Evolutionary conservation across 1,140 invertebrate species (phyloP), one percentile per base, ranked within the genome.

Genomic region (Trichonephila clavata): DNA sequence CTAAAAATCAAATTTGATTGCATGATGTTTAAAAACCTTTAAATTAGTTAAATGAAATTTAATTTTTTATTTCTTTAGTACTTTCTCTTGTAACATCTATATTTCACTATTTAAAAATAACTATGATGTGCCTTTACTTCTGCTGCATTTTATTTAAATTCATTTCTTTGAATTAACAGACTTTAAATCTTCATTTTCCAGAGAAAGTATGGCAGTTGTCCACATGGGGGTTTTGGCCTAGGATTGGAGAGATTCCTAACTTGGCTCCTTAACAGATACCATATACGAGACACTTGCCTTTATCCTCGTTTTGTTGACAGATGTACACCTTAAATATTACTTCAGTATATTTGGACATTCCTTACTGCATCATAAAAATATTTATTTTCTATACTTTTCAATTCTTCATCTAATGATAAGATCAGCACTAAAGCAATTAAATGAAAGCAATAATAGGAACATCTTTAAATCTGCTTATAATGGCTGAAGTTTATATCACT

Each of bases 191-290:
- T 83, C 86, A 1, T 83, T 80, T 94, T 96, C 59, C 96, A 99
- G 97, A 97, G 99, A 87, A 98, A 98, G 95, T 99, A 99, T 96
- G 99, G 99, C 87, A 97, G 98, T 0, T 98, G 98, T 95, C 99
- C 99, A 2, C 99, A 99, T 96, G 99, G 99, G 90, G 99, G 99
- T 92, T 99, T 99, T 96, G 99, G 99, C 27, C 96, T 99, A 4
- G 99, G 99, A 0, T 96, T 99, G 94, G 99, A 99, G 96, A 97
- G 99, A 50, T 99, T 99, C 96, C 96, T 99, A 6, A 99, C 99
- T 96, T 99, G 99, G 99, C 96, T 99, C 50, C 97, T 99, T 18
- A 98, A 99, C 96, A 97, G 99, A 88, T 97, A 99, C 95, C 99
- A 99, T 96, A 99, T 99, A 95, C 96, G 99, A 81, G 99, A 99